Base-by-base conservation (phyloP, 2,888 invertebrate genomes). In the Idaea straminata region DNA sequence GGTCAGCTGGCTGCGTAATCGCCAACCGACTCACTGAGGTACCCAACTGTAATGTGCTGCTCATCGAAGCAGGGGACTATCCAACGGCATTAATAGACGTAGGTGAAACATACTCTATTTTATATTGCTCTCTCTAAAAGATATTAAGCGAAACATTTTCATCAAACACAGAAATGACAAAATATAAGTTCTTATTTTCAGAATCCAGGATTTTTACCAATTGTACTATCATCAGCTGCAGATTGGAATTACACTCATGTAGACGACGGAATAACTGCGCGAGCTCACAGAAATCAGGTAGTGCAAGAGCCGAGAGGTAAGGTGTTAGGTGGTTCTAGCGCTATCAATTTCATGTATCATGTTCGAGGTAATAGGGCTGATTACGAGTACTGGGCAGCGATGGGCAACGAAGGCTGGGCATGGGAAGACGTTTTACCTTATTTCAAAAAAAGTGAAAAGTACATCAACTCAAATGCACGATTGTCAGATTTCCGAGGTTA, bases 271-370 rank as follows among this genome's bases (percentile, higher is more conserved):
- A 81, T 71, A 64, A 77, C 82, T 2, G 80, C 80, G 15, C 82
- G 83, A 73, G 79, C 70, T 4, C 77, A 74, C 4, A 79, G 73
- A 63, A 68, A 70, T 0, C 75, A 78, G 16, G 79, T 38, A 38
- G 72, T 85, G 35, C 70, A 74, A 25, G 65, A 78, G 94, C 94
- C 94, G 0, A 90, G 96, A 61, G 95, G 95, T 0, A 95, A 95
- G 76, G 93, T 94, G 35, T 83, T 95, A 6, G 96, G 96, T 0
- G 96, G 96, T 0, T 92, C 93, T 15, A 95, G 95, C 62, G 87
- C 92, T 0, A 85, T 95, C 5, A 96, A 96, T 78, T 94, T 93
- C 61, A 95, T 96, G 95, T 77, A 95, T 5, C 95, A 96, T 74
- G 85, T 95, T 0, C 87, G 94, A 72, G 96, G 96, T 0, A 95